Percentiles rank a stretch among this genome's conserved stretches.
These are phyloP conservation scores for Orthonevra nobilis DNA, from an alignment of 2,888 invertebrate genomes.

Conservation along the genomic window DNA sequence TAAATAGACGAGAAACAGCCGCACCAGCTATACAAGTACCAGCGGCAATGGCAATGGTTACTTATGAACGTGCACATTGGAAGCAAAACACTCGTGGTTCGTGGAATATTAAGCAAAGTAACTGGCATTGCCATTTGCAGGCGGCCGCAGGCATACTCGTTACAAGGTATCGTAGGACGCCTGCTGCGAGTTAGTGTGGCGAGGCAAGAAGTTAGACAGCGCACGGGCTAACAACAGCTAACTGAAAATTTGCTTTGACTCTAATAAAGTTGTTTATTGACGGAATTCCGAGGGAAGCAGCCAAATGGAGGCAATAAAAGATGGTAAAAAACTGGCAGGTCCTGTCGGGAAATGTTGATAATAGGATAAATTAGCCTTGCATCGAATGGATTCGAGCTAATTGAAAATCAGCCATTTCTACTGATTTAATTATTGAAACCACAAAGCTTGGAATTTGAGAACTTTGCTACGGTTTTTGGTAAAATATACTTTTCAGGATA, in stretches of 20 bases:
- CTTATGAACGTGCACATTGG: slow-evolving; percentile 50
- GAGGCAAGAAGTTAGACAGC: not conserved
- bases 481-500: too few relatives aligned
- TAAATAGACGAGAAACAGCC: slow-evolving; percentile 59
- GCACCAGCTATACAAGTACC: slow-evolving; percentile 27
- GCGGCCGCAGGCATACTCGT: slow-evolving; percentile 1
- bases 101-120: slow-evolving; percentile 58
- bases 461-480: too few relatives aligned
- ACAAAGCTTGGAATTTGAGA: too few relatives aligned
- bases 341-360: too few relatives aligned
- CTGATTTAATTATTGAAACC: too few relatives aligned
- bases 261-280: slow-evolving; percentile 59
- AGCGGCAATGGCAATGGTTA: slow-evolving; percentile 8
- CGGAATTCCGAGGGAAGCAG: too few relatives aligned
- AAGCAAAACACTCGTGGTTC: slow-evolving; percentile 35
- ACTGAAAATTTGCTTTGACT: slow-evolving; percentile 11
- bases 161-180: slow-evolving; percentile 46
- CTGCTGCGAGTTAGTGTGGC: slow-evolving; percentile 54
- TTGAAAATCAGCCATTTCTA: too few relatives aligned
- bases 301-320: too few relatives aligned
- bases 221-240: not conserved
- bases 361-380: too few relatives aligned
- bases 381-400: too few relatives aligned
- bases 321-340: too few relatives aligned
- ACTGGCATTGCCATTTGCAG: slow-evolving; percentile 56